Evolutionary conservation across 2,113 vertebrate species (phyloP), one percentile per base, ranked within the genome.

Genomic region (Ascaphus truei): DNA sequence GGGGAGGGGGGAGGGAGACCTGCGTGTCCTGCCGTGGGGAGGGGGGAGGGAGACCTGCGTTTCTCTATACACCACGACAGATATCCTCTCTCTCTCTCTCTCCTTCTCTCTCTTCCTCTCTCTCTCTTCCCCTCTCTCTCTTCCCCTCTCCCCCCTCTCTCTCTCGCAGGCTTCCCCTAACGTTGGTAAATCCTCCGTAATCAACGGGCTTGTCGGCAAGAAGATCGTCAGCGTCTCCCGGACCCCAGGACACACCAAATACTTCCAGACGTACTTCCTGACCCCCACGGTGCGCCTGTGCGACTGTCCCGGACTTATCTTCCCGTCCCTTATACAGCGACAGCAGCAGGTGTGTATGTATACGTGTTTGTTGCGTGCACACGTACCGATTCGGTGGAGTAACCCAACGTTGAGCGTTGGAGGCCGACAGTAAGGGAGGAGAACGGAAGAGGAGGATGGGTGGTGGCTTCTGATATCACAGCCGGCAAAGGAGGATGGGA

Each of bases 261-360:
- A 97, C 74, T 98, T 98, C 80, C 95, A 98, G 87, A 98, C 95
- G 2, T 96, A 97, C 79, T 97, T 93, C 83, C 93, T 98, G 79
- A 93, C 94, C 1, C 91, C 91, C 9, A 86, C 90, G 0, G 92
- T 98, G 43, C 94, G 94, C 58, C 88, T 98, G 12, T 97, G 94
- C 3, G 95, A 96, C 81, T 97, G 95, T 73, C 95, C 95, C 0
- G 95, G 95, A 25, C 91, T 97, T 5, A 88, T 95, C 61, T 96
- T 98, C 75, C 95, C 95, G 1, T 96, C 94, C 0, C 79, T 76
- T 1, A 91, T 96, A 4, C 82, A 87, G 51, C 90, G 82, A 18
- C 91, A 92, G 25, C 75, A 94, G 16, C 95, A 96, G 94, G 95
- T 92, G 62, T 4, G 23, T 47, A 2, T 15, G n/a, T n/a, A n/a